Conservation (phyloP, 1,140 invertebrate species). For the Meloidogyne chitwoodi region DNA sequence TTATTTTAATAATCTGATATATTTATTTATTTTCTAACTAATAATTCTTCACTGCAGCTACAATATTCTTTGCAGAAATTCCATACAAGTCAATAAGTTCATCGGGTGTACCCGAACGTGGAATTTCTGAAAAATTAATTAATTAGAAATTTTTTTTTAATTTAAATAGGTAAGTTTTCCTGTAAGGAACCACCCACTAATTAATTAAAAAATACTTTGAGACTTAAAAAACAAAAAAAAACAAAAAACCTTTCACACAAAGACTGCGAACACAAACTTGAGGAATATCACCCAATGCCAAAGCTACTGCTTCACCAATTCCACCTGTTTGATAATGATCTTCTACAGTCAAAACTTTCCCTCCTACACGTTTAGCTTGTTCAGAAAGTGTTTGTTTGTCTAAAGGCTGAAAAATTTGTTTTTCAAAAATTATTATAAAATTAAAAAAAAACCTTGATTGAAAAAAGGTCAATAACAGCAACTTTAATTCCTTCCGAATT, state of each 20-base stretch:
- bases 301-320: slow-evolving; percentile 85
- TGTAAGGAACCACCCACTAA: no score
- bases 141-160: not conserved
- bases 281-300: slow-evolving; percentile 71
- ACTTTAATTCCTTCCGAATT: slow-evolving; percentile 65
- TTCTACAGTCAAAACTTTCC: slow-evolving; percentile 83
- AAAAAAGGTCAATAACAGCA: slow-evolving; percentile 55
- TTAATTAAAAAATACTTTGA: no score
- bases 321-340: slow-evolving; percentile 94
- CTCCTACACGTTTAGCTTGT: slow-evolving; percentile 75
- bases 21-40: not conserved
- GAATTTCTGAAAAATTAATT: slow-evolving; percentile 66
- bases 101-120: slow-evolving; percentile 81
- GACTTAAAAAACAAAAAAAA: not conserved
- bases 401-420: slow-evolving; percentile 67
- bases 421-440: not conserved
- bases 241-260: slow-evolving; percentile 67
- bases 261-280: slow-evolving; percentile 78
- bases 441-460: slow-evolving; percentile 67
- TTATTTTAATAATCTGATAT: not conserved
- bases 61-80: slow-evolving; percentile 77
- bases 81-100: slow-evolving; percentile 82
- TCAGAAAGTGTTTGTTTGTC: slow-evolving; percentile 74
- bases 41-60: slow-evolving; percentile 59
- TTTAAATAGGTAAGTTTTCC: no score